Percentiles rank a stretch among this genome's conserved stretches.
These are phyloP conservation scores for Probosciger aterrimus DNA, from an alignment of 2,113 vertebrate species.

Conservation along the genomic window DNA sequence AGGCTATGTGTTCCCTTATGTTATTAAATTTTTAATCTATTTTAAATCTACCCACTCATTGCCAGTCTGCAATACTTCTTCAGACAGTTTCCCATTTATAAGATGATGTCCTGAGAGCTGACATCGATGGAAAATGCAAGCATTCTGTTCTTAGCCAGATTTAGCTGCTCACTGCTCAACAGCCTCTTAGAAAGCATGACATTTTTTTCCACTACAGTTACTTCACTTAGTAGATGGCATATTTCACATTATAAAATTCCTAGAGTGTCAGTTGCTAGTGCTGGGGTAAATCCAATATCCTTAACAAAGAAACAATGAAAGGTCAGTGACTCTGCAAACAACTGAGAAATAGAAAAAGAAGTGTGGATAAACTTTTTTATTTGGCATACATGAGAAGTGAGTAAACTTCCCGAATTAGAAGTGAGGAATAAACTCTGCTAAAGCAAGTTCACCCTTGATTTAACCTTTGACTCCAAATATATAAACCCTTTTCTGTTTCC, in stretches of 20 bases:
- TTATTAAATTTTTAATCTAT: neutral
- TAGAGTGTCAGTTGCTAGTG: neutral
- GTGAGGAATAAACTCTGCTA: neutral
- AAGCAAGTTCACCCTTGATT: neutral
- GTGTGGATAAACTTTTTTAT: neutral
- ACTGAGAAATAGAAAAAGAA: neutral
- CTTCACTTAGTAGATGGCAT: neutral
- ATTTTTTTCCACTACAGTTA: neutral
- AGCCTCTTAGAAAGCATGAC: neutral
- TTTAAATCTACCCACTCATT: neutral
- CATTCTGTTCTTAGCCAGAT: neutral
- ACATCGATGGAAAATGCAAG: conserved; percentile 22
- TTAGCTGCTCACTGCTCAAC: neutral
- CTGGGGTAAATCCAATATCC: neutral
- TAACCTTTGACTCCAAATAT: neutral
- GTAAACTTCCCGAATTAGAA: neutral
- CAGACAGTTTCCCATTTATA: neutral
- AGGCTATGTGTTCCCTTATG: neutral
- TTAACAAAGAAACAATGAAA: neutral
- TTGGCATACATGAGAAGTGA: neutral
- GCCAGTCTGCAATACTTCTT: neutral
- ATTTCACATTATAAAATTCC: neutral
- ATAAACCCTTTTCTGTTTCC: neutral
- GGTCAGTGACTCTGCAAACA: neutral
- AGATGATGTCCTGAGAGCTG: neutral